Evolutionary conservation across 2,888 invertebrate genomes (phyloP).

Genomic region (Dynastes maya): DNA sequence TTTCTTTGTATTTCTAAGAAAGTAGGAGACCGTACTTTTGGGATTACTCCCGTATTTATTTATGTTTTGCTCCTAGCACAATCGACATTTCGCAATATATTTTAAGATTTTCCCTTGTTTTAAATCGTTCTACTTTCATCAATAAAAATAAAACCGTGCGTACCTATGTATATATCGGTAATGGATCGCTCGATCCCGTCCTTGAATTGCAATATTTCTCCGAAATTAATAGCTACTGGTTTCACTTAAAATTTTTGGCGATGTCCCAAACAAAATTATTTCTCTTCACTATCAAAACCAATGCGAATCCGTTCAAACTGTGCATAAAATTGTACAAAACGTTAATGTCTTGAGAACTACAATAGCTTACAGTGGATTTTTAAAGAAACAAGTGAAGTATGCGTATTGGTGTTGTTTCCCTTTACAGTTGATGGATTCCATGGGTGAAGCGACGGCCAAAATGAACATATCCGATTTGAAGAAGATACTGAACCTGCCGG

Average conservation of each 20-base stretch:
- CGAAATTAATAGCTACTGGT: not conserved
- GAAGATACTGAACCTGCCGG: constrained; percentile 84
- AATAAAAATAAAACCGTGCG: too few relatives aligned
- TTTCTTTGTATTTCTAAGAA: too few relatives aligned
- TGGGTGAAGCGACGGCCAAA: constrained; percentile 94
- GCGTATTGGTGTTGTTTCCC: constrained; percentile 26
- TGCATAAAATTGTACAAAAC: not conserved
- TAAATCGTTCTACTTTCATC: too few relatives aligned
- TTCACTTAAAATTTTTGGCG: constrained; percentile 13
- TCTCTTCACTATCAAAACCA: not conserved
- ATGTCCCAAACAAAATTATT: not conserved
- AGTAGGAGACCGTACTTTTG: too few relatives aligned
- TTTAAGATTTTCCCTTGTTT: too few relatives aligned
- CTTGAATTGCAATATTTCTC: not conserved
- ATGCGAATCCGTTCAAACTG: not conserved
- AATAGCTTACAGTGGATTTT: not conserved
- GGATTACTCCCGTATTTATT: too few relatives aligned
- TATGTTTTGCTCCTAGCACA: too few relatives aligned
- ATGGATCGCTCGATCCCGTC: too few relatives aligned
- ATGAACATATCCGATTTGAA: constrained; percentile 93
- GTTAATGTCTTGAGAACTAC: not conserved
- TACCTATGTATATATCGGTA: too few relatives aligned
- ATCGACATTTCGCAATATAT: too few relatives aligned
- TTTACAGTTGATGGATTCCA: constrained; percentile 85
- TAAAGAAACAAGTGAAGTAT: not conserved